phyloP scores from a whole-genome alignment of 2,888 invertebrate species.

The Morpho achilles region DNA sequence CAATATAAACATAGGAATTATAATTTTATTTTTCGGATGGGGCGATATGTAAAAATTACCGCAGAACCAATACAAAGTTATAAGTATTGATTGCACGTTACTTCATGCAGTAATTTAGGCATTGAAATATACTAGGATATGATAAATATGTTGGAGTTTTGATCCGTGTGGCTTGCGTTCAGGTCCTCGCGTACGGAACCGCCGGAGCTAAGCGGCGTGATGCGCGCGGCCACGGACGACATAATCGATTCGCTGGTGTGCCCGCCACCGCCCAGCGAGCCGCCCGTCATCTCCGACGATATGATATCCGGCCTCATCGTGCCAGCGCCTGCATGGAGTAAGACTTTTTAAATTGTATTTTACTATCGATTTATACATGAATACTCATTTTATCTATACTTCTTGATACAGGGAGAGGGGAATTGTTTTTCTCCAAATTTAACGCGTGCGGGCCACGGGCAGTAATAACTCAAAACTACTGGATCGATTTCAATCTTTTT shows the following conservation, averaged over 20 bases:
- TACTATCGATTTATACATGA: not conserved
- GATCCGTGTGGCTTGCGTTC: constrained; percentile 14
- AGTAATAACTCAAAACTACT: too few species aligned
- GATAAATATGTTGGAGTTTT: not conserved
- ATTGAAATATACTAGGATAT: not conserved
- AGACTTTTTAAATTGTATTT: constrained; percentile 57
- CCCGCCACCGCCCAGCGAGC: constrained; percentile 96
- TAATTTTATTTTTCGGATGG: too few species aligned
- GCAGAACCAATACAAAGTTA: too few species aligned
- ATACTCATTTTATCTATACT: too few species aligned
- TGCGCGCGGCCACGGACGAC: constrained; percentile 94
- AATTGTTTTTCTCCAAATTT: too few species aligned
- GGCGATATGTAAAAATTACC: too few species aligned
- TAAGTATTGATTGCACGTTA: too few species aligned
- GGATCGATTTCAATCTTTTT: too few species aligned
- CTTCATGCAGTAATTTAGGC: too few species aligned
- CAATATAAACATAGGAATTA: too few species aligned
- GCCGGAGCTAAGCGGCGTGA: constrained; percentile 86
- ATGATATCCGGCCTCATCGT: constrained; percentile 98
- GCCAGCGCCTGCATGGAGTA: constrained; percentile 97
- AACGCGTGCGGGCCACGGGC: too few species aligned
- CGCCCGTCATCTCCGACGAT: constrained; percentile 95
- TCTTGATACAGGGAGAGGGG: too few species aligned
- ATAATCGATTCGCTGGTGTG: constrained; percentile 97
- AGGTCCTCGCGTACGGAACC: constrained; percentile 91